Percentiles rank a stretch among this genome's conserved stretches.
These are phyloP conservation scores for Triops cancriformis DNA, from an alignment of 1,140 invertebrate genomes.

Conservation along the genomic window DNA sequence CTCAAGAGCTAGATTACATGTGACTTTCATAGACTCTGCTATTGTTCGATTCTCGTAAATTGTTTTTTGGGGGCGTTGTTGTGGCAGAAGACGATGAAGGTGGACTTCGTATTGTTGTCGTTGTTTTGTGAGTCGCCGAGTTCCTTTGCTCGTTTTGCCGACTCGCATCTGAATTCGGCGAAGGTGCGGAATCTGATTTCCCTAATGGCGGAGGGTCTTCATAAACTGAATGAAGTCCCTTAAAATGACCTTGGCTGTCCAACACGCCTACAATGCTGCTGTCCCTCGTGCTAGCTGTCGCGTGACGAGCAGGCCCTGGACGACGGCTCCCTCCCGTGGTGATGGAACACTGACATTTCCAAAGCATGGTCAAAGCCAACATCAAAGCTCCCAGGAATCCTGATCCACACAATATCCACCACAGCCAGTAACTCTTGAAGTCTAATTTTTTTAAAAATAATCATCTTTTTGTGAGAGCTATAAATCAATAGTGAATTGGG, in stretches of 20 bases:
- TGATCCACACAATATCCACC: background rate
- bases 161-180: background rate
- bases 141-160: background rate
- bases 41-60: background rate
- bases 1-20: background rate
- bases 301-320: background rate
- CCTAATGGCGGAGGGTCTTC: background rate
- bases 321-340: background rate
- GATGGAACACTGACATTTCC: background rate
- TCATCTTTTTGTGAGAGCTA: background rate
- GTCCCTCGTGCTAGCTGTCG: background rate
- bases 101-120: background rate
- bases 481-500: too few relatives aligned
- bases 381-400: background rate
- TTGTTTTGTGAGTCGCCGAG: background rate
- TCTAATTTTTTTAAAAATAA: background rate
- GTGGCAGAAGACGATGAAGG: background rate
- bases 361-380: background rate
- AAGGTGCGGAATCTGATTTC: background rate
- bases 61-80: background rate
- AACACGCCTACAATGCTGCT: background rate
- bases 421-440: background rate
- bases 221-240: background rate
- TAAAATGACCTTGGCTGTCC: background rate
- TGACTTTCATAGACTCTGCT: conserved; percentile 10